A percentile compares a stretch with the other conserved stretches of the same genome.
phyloP scores from a whole-genome alignment of 2,113 vertebrate genomes.

The Aphyosemion australe region DNA sequence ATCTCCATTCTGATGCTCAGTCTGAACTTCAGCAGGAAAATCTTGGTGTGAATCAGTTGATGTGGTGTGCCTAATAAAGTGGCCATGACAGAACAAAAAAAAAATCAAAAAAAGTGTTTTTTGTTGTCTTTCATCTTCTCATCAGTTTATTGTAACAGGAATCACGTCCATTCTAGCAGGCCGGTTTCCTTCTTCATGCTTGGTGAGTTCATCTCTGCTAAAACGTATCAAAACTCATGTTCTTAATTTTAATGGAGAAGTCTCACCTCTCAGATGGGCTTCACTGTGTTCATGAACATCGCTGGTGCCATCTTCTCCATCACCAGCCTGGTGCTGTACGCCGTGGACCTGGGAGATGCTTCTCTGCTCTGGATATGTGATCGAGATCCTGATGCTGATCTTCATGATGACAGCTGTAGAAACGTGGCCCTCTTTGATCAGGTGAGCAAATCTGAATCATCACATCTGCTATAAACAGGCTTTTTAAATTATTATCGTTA shows the following conservation, averaged over 20 bases:
- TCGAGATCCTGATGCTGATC: not conserved
- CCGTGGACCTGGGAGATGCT: conserved; percentile 17
- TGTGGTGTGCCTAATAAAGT: too few species aligned
- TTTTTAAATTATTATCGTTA: not conserved
- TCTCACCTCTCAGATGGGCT: conserved; percentile 41
- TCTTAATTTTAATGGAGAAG: not conserved
- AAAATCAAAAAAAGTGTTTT: too few species aligned
- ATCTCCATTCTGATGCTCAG: too few species aligned
- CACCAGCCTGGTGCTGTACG: conserved; percentile 51
- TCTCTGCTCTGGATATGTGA: conserved; percentile 2
- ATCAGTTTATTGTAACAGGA: conserved; percentile 57
- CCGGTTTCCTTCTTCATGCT: conserved; percentile 24
- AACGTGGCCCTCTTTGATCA: conserved; percentile 1
- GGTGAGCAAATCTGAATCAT: conserved; percentile 16
- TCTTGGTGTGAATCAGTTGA: too few species aligned
- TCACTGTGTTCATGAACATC: conserved; percentile 51
- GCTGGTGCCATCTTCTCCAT: conserved; percentile 30
- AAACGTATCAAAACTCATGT: not conserved
- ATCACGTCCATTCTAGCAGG: conserved; percentile 38
- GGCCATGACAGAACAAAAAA: too few species aligned
- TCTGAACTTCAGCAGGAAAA: too few species aligned
- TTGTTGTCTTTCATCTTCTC: not conserved
- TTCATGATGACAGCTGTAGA: not conserved
- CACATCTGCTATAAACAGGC: too few species aligned
- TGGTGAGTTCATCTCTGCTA: conserved; percentile 47